Conservation (phyloP, 2,888 invertebrate genomes). For the Campoplex capitator region DNA sequence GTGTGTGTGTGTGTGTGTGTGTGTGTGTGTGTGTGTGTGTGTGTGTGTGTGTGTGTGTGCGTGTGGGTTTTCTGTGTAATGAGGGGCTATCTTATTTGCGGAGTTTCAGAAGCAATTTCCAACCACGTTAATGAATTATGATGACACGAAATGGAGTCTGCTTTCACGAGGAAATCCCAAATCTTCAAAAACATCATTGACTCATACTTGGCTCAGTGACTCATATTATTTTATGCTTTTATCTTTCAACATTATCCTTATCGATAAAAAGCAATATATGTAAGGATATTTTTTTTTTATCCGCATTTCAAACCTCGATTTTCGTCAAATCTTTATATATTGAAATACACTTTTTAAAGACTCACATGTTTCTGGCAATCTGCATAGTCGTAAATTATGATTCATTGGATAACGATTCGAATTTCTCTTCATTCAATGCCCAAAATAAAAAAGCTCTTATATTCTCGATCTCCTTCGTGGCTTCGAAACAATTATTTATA, state of each 20-base stretch:
- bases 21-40: not conserved
- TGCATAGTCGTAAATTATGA: not conserved
- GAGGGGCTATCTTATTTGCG: not conserved
- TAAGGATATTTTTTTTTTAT: not conserved
- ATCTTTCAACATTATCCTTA: not conserved
- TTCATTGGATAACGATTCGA: not conserved
- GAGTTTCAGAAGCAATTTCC: slow-evolving; percentile 1
- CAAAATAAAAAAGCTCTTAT: not conserved
- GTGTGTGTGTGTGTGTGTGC: not conserved
- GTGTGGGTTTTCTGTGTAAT: not conserved
- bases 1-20: not conserved
- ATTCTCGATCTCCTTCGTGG: not conserved
- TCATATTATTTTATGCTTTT: not conserved
- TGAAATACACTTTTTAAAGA: not conserved
- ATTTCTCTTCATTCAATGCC: not conserved
- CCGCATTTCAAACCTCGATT: not conserved
- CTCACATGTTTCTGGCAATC: not conserved
- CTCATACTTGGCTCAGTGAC: not conserved
- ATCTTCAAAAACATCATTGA: not conserved
- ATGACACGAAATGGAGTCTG: not conserved
- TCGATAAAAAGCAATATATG: not conserved
- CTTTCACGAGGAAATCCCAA: not conserved
- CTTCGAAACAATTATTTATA: not conserved
- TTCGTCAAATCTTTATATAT: not conserved
- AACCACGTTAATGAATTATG: not conserved